Percentiles rank a stretch among this genome's conserved stretches.
Evolutionary conservation across 2,113 vertebrate species (phyloP).

Genomic region (Edolisoma coerulescens): DNA sequence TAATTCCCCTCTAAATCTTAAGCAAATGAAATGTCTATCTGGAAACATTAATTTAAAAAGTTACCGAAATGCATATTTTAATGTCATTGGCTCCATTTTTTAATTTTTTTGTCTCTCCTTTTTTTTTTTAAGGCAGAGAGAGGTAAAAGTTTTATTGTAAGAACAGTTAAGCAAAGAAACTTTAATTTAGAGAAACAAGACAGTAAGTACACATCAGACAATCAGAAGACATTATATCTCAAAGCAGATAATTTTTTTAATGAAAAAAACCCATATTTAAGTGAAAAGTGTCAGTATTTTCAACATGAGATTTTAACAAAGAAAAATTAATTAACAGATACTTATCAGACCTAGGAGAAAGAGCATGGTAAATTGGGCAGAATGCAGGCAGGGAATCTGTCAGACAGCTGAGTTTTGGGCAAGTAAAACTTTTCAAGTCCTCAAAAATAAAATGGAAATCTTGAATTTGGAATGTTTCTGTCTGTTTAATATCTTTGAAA

Average conservation of each 20-base stretch:
- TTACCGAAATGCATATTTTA: background rate
- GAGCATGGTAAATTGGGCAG: background rate
- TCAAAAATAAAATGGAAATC: background rate
- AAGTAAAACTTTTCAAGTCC: background rate
- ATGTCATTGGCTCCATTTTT: background rate
- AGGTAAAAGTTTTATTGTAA: background rate
- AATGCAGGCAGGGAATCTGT: background rate
- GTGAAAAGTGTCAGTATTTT: background rate
- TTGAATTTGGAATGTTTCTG: background rate
- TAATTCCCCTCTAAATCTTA: conserved; percentile 53
- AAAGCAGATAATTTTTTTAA: background rate
- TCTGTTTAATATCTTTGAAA: background rate
- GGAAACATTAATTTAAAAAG: background rate
- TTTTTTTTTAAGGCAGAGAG: background rate
- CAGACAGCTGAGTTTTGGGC: background rate
- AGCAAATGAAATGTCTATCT: conserved; percentile 36
- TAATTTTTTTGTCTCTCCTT: background rate
- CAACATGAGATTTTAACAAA: background rate
- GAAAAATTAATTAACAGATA: background rate
- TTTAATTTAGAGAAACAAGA: background rate
- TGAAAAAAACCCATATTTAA: background rate
- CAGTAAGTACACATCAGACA: background rate
- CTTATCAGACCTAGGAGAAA: background rate
- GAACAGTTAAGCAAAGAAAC: background rate
- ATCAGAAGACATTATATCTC: background rate